Conservation (phyloP, 2,797 vertebrate genomes). For the Aratinga solstitialis region DNA sequence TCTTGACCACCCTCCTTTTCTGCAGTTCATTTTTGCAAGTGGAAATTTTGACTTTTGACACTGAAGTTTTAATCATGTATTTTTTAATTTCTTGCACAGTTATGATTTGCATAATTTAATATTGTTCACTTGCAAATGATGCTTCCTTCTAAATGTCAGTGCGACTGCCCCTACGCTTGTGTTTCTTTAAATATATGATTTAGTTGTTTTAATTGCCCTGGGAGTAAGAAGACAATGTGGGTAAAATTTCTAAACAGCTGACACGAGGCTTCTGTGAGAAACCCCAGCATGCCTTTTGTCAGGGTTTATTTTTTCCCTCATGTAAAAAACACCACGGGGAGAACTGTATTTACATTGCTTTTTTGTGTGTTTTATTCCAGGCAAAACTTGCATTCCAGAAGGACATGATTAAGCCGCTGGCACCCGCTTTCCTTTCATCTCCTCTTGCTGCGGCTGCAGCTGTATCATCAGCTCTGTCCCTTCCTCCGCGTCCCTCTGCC, state of each 20-base stretch:
- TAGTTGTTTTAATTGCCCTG: not conserved
- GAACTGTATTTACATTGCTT: not conserved
- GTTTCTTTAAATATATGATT: not conserved
- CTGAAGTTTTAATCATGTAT: not conserved
- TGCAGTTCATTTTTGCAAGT: not conserved
- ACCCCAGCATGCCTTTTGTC: not conserved
- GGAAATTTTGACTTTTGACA: not conserved
- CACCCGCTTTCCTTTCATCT: slow-evolving; percentile 87
- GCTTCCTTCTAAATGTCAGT: not conserved
- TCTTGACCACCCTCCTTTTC: not conserved
- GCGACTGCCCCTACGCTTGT: not conserved
- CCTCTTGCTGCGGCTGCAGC: slow-evolving; percentile 81
- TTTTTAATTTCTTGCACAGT: not conserved
- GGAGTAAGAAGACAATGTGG: not conserved
- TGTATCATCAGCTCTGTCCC: slow-evolving; percentile 79
- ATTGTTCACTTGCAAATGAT: not conserved
- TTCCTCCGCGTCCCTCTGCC: slow-evolving; percentile 82
- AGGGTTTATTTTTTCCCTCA: not conserved
- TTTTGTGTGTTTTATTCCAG: slow-evolving; percentile 66
- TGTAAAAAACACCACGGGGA: not conserved
- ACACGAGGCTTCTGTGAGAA: not conserved
- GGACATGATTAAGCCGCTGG: slow-evolving; percentile 87
- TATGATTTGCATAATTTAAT: not conserved
- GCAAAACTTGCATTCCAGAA: slow-evolving; percentile 90
- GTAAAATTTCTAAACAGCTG: not conserved